Base-by-base conservation (phyloP, 2,113 vertebrate genomes). In the Microtus montanus region DNA sequence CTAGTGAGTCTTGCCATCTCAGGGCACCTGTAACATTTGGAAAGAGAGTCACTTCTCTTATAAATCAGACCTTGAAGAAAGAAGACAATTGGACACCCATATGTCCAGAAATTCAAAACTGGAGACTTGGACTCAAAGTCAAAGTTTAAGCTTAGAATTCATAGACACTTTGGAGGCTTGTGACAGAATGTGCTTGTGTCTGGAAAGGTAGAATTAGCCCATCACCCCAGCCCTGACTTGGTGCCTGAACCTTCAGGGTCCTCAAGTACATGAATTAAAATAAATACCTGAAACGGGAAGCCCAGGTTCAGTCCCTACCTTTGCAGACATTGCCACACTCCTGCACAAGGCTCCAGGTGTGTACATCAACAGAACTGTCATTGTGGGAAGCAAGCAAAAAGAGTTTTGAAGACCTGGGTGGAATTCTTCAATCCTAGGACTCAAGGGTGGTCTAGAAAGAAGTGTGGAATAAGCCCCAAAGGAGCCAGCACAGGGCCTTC, bases 131-230 rank as follows among this genome's bases (percentile, higher is more conserved):
- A 70, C 33, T 38, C 2, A 12, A 68, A 9, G 30, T 63, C 35
- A 70, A 89, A 9, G 54, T 70, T 90, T 70, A 30, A 85, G 58
- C 24, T 85, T 88, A 87, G 47, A 95, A 82, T 90, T 86, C 52
- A 74, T 63, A 35, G 52, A 44, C 30, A 90, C 47, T 44, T 84
- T 24, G 35, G 47, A 63, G 12, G 54, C 89, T 44, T 77, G 47
- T 92, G 30, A 38, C 71, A 89, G 66, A 71, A 74, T 85, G 3
- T 44, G 41, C 4, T 91, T 28, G 7, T 17, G 1, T 68, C 14
- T 66, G 10, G 41, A 58, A 85, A 24, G 71, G 22, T 82, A 85
- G n/a, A 86, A 26, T 30, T 38, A 20, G 35, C 11, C n/a, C 52
- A 26, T 33, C 11, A 35, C 41, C 71, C 79, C 1, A 73, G 11